These are phyloP conservation scores for Cotesia vestalis DNA, from an alignment of 1,140 invertebrate species.

Conservation along the genomic window DNA sequence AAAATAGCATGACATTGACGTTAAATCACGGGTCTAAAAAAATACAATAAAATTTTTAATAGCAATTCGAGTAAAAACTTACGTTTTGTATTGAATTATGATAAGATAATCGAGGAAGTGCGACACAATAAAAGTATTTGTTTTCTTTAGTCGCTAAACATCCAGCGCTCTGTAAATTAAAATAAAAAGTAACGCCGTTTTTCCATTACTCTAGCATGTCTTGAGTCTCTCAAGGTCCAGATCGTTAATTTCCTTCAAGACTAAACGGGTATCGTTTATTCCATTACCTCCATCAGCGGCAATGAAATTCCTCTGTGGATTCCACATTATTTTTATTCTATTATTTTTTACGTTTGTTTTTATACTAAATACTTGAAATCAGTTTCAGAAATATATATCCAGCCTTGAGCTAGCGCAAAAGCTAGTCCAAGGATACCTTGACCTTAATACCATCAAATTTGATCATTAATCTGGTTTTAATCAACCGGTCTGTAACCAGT, in stretches of 20 bases:
- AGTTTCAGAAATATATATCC: conserved; percentile 17
- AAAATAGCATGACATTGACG: too few relatives aligned
- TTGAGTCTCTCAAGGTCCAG: conserved; percentile 8
- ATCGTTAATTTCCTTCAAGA: conserved; percentile 20
- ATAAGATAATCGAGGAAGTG: too few relatives aligned
- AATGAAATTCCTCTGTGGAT: conserved; percentile 41
- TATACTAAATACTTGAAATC: conserved; percentile 14
- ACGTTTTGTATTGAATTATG: too few relatives aligned
- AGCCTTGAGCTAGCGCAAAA: conserved; percentile 31
- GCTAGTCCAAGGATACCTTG: conserved; percentile 39
- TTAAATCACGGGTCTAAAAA: too few relatives aligned
- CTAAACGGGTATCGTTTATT: conserved; percentile 7
- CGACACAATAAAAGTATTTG: too few relatives aligned
- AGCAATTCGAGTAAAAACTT: too few relatives aligned
- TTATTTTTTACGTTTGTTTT: conserved; percentile 1
- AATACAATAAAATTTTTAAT: too few relatives aligned
- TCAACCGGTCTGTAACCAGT: too few relatives aligned
- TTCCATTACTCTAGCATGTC: conserved; percentile 2
- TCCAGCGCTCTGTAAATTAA: too few relatives aligned
- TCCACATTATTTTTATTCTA: conserved; percentile 1
- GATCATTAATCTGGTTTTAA: conserved; percentile 1
- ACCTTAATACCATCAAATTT: conserved; percentile 28
- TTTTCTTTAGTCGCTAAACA: too few relatives aligned
- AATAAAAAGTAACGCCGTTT: too few relatives aligned
- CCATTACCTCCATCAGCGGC: conserved; percentile 12